A percentile compares a stretch with the other conserved stretches of the same genome.
Evolutionary conservation across 2,113 vertebrate genomes (phyloP).

Genomic region (Eulemur rufifrons): DNA sequence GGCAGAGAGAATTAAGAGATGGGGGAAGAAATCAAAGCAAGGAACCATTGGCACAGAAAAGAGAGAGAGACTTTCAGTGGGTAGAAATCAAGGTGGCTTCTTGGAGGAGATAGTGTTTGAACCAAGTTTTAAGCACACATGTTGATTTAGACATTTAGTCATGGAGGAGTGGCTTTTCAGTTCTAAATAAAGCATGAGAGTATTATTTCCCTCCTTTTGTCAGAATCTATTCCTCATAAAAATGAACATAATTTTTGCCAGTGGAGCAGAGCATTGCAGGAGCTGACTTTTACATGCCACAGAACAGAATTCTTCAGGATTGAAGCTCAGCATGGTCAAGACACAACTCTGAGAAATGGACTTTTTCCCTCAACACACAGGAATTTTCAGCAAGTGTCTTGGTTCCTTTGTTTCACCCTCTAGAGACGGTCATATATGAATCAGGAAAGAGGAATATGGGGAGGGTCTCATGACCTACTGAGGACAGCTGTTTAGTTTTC

Average conservation of each 20-base stretch:
- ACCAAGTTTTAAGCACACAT: not conserved
- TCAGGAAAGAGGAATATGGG: not conserved
- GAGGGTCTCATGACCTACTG: not conserved
- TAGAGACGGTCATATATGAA: not conserved
- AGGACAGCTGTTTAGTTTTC: not conserved
- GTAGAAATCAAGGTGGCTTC: not conserved
- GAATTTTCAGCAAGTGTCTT: not conserved
- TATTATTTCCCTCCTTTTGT: not conserved
- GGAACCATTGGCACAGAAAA: not conserved
- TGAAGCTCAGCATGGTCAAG: not conserved
- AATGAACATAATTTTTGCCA: constrained; percentile 25
- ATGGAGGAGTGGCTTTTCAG: not conserved
- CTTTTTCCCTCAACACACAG: not conserved
- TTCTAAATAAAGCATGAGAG: not conserved
- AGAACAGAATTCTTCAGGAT: not conserved
- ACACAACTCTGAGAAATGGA: not conserved
- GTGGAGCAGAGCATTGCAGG: not conserved
- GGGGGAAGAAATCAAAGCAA: not conserved
- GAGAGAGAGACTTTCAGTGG: not conserved
- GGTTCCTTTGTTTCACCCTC: not conserved
- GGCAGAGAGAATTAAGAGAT: not conserved
- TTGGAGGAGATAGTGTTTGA: not conserved
- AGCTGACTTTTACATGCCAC: not conserved
- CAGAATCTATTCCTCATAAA: not conserved
- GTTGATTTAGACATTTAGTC: not conserved